Conservation (phyloP, 2,113 vertebrate genomes). For the Strix uralensis region DNA sequence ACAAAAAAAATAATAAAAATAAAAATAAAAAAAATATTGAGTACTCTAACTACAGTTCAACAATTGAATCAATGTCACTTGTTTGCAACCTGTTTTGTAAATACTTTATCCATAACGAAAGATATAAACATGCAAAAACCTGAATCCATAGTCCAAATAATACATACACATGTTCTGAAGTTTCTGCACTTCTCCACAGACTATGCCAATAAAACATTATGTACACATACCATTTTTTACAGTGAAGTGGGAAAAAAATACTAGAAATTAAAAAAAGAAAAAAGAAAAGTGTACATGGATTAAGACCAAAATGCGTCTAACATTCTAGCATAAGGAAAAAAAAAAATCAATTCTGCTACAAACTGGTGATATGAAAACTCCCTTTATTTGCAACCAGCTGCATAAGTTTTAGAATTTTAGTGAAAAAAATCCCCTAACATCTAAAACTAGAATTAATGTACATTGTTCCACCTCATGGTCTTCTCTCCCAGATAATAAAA, state of each 20-base stretch:
- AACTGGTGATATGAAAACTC: slow-evolving; percentile 94
- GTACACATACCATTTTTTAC: slow-evolving; percentile 98
- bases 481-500: slow-evolving; percentile 81
- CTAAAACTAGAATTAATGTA: slow-evolving; percentile 90
- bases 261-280: slow-evolving; percentile 76
- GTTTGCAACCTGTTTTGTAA: slow-evolving; percentile 93
- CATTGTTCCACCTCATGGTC: slow-evolving; percentile 84
- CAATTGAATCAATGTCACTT: slow-evolving; percentile 87
- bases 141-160: slow-evolving; percentile 94
- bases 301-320: slow-evolving; percentile 91
- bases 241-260: slow-evolving; percentile 90
- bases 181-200: slow-evolving; percentile 91
- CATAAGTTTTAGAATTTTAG: slow-evolving; percentile 86
- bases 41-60: slow-evolving; percentile 91
- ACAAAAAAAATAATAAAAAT: slow-evolving; percentile 69
- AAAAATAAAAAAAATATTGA: slow-evolving; percentile 80
- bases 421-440: slow-evolving; percentile 83
- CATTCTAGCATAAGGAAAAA: slow-evolving; percentile 82
- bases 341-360: slow-evolving; percentile 86
- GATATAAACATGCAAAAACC: slow-evolving; percentile 99
- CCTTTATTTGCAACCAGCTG: slow-evolving; percentile 97
- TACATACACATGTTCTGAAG: slow-evolving; percentile 96
- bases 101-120: slow-evolving; percentile 92
- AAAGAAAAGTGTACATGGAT: slow-evolving; percentile 87
- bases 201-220: slow-evolving; percentile 98